Conservation (phyloP, 1,140 invertebrate species). For the Drosophila varians region DNA sequence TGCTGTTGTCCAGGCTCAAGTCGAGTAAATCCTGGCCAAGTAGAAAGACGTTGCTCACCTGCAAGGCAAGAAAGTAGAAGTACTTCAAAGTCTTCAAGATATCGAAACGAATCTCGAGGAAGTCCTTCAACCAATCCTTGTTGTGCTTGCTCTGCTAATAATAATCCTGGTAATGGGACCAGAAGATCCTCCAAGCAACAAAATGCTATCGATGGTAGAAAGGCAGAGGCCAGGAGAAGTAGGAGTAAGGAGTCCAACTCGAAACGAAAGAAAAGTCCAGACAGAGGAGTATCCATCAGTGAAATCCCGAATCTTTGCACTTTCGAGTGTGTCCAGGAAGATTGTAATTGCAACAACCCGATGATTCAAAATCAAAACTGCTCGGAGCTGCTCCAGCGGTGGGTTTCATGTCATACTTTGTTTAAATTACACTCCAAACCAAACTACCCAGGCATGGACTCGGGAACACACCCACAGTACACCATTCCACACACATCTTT, state of each 20-base stretch:
- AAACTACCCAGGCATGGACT: neutral
- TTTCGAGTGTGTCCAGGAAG: neutral
- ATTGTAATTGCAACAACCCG: neutral
- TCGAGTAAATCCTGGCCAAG: neutral
- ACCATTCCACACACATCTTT: constrained; percentile 6
- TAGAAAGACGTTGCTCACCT: neutral
- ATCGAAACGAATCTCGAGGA: neutral
- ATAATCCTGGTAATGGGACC: neutral
- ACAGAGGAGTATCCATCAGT: neutral
- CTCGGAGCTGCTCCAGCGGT: constrained; percentile 22
- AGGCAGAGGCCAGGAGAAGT: too few species aligned
- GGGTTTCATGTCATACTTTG: constrained; percentile 51
- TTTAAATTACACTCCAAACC: neutral
- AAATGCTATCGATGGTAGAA: neutral
- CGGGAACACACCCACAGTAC: neutral
- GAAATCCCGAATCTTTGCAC: too few species aligned
- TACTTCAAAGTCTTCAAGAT: neutral
- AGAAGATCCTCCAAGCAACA: neutral
- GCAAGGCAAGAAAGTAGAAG: neutral
- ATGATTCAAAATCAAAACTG: neutral
- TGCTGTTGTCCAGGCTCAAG: neutral
- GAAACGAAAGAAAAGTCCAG: neutral
- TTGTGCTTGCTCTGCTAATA: too few species aligned
- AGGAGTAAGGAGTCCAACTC: neutral
- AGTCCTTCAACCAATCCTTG: too few species aligned